These are phyloP conservation scores for Chamaedrilus cognettii DNA, from an alignment of 2,888 invertebrate species.

Conservation along the genomic window DNA sequence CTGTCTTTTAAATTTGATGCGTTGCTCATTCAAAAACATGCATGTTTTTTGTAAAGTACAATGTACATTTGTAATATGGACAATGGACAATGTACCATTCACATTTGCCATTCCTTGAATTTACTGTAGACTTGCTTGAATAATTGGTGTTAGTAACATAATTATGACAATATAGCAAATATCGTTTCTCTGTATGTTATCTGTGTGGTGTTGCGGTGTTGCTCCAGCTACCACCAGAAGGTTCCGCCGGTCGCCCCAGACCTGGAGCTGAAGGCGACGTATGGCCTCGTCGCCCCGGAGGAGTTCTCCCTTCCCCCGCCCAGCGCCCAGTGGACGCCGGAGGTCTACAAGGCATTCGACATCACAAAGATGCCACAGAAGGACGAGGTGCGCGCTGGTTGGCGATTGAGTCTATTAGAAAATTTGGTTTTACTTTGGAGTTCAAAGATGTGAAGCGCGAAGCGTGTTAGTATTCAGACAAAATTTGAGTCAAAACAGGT, in stretches of 20 bases:
- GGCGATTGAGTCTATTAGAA: neutral
- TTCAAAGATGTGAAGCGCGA: neutral
- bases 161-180: too few species aligned
- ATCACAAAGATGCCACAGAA: constrained; percentile 50
- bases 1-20: too few species aligned
- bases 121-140: too few species aligned
- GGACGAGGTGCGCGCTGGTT: constrained; percentile 28
- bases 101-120: too few species aligned
- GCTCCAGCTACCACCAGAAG: constrained; percentile 66
- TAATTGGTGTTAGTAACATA: too few species aligned
- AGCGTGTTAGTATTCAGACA: neutral
- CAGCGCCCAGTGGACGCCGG: constrained; percentile 63
- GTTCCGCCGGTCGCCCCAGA: constrained; percentile 65
- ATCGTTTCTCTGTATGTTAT: too few species aligned
- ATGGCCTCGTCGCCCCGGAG: constrained; percentile 67
- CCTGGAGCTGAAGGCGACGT: constrained; percentile 67
- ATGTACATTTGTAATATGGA: too few species aligned
- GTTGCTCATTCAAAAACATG: too few species aligned
- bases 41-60: too few species aligned
- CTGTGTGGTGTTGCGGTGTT: too few species aligned
- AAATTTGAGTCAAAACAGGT: neutral
- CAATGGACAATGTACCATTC: too few species aligned
- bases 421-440: neutral
- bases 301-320: constrained; percentile 63
- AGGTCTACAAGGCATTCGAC: constrained; percentile 50